phyloP scores from a whole-genome alignment of 2,113 vertebrate species.

The Barbus barbus region DNA sequence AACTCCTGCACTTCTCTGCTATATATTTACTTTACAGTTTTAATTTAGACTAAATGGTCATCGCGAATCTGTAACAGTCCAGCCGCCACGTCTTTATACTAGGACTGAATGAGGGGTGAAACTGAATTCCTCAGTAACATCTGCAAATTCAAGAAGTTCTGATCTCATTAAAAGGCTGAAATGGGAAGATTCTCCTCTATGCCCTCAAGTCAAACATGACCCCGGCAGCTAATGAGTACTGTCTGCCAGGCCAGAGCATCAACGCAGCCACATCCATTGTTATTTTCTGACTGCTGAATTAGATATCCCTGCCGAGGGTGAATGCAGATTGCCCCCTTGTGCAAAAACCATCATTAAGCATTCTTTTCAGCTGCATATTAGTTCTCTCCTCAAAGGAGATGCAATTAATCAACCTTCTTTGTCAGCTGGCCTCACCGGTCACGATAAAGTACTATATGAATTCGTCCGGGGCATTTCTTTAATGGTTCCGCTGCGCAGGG shows the following conservation, averaged over 20 bases:
- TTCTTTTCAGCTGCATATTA: constrained; percentile 49
- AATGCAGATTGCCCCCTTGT: constrained; percentile 50
- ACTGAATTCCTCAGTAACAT: constrained; percentile 1
- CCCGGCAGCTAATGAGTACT: constrained; percentile 39
- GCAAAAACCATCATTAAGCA: constrained; percentile 49
- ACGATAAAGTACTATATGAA: constrained; percentile 40
- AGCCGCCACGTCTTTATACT: background rate
- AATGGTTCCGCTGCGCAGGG: constrained; percentile 15
- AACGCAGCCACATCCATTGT: constrained; percentile 34
- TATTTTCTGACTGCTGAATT: constrained; percentile 50
- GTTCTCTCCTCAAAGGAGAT: constrained; percentile 51
- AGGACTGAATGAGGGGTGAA: background rate
- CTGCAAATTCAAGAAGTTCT: constrained; percentile 28
- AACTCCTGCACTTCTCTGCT: background rate
- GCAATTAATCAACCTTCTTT: constrained; percentile 57
- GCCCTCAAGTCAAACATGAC: constrained; percentile 38
- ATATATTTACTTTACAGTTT: background rate
- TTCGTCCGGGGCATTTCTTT: constrained; percentile 28
- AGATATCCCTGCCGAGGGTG: constrained; percentile 39
- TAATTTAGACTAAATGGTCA: background rate
- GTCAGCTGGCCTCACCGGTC: constrained; percentile 38
- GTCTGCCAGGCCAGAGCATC: constrained; percentile 31
- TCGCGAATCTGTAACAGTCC: background rate
- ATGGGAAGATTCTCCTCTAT: background rate
- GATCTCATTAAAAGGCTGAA: constrained; percentile 41